These are phyloP conservation scores for Ptychadena robeensis DNA, from an alignment of 2,797 vertebrate species.

Conservation along the genomic window DNA sequence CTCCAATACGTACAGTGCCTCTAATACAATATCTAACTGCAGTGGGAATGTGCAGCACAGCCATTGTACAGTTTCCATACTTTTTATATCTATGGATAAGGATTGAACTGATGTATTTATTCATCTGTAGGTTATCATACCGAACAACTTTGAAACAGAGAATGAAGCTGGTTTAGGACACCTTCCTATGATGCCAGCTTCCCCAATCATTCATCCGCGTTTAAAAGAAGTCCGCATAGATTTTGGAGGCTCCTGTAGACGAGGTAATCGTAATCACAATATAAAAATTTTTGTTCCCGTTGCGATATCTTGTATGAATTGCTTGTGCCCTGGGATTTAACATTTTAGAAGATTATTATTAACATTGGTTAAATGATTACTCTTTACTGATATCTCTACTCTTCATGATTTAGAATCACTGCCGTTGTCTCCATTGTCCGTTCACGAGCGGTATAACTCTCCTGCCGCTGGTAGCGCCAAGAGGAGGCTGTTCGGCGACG, in stretches of 20 bases:
- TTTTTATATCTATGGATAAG: too few species aligned
- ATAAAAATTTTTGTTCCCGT: not conserved
- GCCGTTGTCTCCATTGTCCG: constrained; percentile 87
- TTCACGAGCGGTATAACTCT: constrained; percentile 93
- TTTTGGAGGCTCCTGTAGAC: constrained; percentile 81
- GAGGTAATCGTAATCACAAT: constrained; percentile 69
- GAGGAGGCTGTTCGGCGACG: constrained; percentile 92
- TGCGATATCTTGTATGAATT: not conserved
- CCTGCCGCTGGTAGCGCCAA: constrained; percentile 93
- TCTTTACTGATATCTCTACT: too few species aligned
- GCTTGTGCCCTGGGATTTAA: not conserved
- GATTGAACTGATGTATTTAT: constrained; percentile 23
- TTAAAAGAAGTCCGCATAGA: constrained; percentile 92
- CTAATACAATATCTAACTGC: too few species aligned
- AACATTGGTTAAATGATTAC: too few species aligned
- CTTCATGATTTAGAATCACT: constrained; percentile 75
- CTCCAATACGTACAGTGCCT: not conserved
- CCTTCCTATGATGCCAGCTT: constrained; percentile 87
- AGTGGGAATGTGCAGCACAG: too few species aligned
- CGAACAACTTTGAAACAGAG: constrained; percentile 87
- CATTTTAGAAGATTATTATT: not conserved
- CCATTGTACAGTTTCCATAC: too few species aligned
- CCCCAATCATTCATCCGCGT: constrained; percentile 93
- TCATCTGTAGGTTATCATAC: constrained; percentile 89
- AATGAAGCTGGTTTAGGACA: constrained; percentile 76